These are phyloP conservation scores for Cathartes aura DNA, from an alignment of 2,113 vertebrate genomes.

Conservation along the genomic window DNA sequence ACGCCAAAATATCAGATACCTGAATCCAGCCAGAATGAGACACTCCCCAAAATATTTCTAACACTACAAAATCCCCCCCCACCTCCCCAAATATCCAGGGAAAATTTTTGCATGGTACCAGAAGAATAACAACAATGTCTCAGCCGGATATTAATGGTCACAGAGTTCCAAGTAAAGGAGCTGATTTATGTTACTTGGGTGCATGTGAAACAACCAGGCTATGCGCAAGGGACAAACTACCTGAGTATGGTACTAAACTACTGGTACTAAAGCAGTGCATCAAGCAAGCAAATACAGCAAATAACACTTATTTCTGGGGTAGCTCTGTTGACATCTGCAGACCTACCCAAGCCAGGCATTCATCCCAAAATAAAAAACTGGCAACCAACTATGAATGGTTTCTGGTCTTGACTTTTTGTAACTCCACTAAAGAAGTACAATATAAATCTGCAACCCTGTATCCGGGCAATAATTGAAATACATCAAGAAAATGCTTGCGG, in stretches of 20 bases:
- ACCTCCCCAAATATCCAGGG: not conserved
- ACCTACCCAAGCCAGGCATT: slow-evolving; percentile 42
- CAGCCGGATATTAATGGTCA: not conserved
- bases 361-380: slow-evolving; percentile 55
- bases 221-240: not conserved
- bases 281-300: not conserved
- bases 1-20: not conserved
- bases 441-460: slow-evolving; percentile 64
- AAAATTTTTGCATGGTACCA: not conserved
- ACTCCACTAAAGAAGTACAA: slow-evolving; percentile 12
- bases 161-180: not conserved
- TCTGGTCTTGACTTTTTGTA: slow-evolving; percentile 52
- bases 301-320: not conserved
- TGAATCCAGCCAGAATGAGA: not conserved
- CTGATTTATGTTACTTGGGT: not conserved
- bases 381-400: slow-evolving; percentile 20
- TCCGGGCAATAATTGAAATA: slow-evolving; percentile 44
- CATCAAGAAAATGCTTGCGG: slow-evolving; percentile 24
- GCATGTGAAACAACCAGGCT: not conserved
- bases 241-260: not conserved
- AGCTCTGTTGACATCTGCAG: slow-evolving; percentile 9
- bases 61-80: not conserved
- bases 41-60: slow-evolving; percentile 24
- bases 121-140: not conserved
- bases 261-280: not conserved